These are phyloP conservation scores for Nephrotoma guestfalica DNA, from an alignment of 2,888 invertebrate genomes.

Conservation along the genomic window DNA sequence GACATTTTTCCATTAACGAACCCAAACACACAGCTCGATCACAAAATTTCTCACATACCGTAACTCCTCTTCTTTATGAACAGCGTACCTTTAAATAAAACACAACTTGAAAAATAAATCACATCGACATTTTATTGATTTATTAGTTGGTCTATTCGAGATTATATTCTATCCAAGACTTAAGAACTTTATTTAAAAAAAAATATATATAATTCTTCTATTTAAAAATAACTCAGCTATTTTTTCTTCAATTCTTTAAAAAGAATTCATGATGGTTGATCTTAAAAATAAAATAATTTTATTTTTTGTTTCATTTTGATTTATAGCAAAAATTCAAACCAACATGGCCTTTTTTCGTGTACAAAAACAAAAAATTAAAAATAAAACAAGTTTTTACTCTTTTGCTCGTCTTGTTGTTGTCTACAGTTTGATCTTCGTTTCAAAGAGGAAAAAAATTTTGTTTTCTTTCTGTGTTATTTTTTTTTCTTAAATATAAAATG, in stretches of 20 bases:
- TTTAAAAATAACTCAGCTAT: background rate
- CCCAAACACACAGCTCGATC: background rate
- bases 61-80: background rate
- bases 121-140: background rate
- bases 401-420: background rate
- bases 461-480: background rate
- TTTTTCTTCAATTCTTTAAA: background rate
- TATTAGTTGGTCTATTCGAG: background rate
- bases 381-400: background rate
- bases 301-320: background rate
- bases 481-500: background rate
- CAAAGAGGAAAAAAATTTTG: background rate
- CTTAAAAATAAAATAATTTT: background rate
- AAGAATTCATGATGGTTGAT: conserved; percentile 2
- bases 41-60: background rate
- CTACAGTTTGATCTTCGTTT: background rate
- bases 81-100: background rate
- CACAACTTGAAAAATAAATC: background rate
- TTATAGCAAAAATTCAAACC: background rate
- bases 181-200: background rate
- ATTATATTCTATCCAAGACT: background rate
- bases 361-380: background rate
- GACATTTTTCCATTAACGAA: background rate
- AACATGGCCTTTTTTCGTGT: background rate
- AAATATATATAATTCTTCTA: background rate